Percentiles rank a stretch among this genome's conserved stretches.
phyloP scores from a whole-genome alignment of 2,113 vertebrate species.

The Lethenteron reissneri region DNA sequence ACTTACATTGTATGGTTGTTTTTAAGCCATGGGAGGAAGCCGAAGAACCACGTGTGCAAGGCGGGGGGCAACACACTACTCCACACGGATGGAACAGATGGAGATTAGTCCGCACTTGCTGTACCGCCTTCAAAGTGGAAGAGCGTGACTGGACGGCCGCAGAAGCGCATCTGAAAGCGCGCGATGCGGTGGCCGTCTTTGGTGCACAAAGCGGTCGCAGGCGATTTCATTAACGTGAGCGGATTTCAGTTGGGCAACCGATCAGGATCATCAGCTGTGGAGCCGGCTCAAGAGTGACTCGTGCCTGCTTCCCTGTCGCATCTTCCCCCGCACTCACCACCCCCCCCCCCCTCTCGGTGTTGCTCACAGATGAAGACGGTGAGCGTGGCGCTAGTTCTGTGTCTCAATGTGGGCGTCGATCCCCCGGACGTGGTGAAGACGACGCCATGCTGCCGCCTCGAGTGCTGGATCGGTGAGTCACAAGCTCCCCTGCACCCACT shows the following conservation, averaged over 20 bases:
- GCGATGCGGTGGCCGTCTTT: too few relatives aligned
- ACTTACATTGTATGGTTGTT: too few relatives aligned
- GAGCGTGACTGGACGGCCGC: too few relatives aligned
- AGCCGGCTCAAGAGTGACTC: not conserved
- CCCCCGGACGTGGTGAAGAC: constrained; percentile 97
- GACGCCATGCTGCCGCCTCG: constrained; percentile 72
- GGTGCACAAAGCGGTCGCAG: too few relatives aligned
- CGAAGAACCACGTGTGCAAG: too few relatives aligned
- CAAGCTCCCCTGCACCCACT: too few relatives aligned
- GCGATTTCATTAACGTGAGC: not conserved
- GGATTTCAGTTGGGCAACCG: not conserved
- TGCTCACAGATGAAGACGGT: constrained; percentile 84
- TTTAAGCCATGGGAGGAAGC: too few relatives aligned
- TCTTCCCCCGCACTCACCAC: not conserved
- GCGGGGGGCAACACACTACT: too few relatives aligned
- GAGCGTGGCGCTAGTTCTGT: constrained; percentile 86
- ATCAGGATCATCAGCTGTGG: not conserved
- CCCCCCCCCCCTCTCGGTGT: not conserved
- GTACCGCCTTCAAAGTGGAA: too few relatives aligned
- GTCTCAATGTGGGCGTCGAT: constrained; percentile 89
- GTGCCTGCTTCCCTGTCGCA: not conserved
- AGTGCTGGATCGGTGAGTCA: constrained; percentile 85
- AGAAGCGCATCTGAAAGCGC: too few relatives aligned
- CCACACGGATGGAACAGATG: too few relatives aligned
- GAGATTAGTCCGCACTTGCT: too few relatives aligned